A percentile compares a stretch with the other conserved stretches of the same genome.
These are phyloP conservation scores for Ectropis crepuscularia DNA, from an alignment of 2,888 invertebrate species.

Conservation along the genomic window DNA sequence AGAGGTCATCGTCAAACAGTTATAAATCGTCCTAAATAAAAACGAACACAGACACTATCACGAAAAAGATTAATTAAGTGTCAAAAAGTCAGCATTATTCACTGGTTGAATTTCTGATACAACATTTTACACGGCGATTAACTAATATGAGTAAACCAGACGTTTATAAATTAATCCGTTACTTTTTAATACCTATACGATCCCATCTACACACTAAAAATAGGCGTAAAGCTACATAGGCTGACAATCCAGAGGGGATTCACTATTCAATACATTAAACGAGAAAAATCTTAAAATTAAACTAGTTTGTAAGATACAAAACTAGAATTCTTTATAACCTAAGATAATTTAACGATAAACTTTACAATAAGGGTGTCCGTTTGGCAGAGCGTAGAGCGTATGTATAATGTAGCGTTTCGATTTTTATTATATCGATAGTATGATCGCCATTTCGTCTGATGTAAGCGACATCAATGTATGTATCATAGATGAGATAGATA, in stretches of 20 bases:
- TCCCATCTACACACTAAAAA: conserved; percentile 11
- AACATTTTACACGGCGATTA: too few relatives aligned
- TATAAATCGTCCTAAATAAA: too few relatives aligned
- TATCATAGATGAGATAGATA: too few relatives aligned
- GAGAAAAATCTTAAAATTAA: conserved; percentile 20
- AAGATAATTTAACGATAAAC: conserved; percentile 26
- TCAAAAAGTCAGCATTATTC: too few relatives aligned
- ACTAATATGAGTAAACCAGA: background rate
- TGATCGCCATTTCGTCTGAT: too few relatives aligned
- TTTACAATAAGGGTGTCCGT: conserved; percentile 13
- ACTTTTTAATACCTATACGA: conserved; percentile 1
- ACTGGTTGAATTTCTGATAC: too few relatives aligned
- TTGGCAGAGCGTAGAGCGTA: conserved; percentile 10
- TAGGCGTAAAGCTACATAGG: conserved; percentile 26
- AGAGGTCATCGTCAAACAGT: too few relatives aligned
- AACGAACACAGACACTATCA: too few relatives aligned
- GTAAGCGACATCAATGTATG: too few relatives aligned
- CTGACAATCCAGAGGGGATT: conserved; percentile 24
- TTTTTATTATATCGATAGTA: too few relatives aligned
- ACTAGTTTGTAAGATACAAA: conserved; percentile 24
- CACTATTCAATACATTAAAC: conserved; percentile 22
- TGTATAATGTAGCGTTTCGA: background rate
- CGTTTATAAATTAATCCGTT: background rate
- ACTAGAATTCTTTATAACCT: conserved; percentile 29
- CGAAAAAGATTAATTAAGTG: too few relatives aligned